Conservation (phyloP, 2,888 invertebrate species). For the Epicampocera succincta region DNA sequence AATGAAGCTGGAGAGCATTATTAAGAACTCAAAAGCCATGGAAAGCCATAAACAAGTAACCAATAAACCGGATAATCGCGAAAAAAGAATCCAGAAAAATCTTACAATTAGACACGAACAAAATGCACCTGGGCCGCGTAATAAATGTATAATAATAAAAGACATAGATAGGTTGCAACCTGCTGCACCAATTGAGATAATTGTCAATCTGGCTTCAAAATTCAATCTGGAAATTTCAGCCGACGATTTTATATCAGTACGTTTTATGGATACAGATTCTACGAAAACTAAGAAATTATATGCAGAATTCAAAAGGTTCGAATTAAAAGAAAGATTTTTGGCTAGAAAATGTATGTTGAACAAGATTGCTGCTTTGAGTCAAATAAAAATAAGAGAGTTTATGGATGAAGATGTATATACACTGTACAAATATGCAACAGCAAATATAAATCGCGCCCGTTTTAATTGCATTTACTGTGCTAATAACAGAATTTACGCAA, state of each 20-base stretch:
- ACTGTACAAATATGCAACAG: background rate
- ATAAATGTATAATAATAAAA: conserved; percentile 19
- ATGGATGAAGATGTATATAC: background rate
- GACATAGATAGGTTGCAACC: background rate
- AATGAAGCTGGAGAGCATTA: conserved; percentile 39
- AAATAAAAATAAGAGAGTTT: background rate
- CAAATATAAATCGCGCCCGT: background rate
- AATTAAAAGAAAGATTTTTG: conserved; percentile 51
- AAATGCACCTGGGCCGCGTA: background rate
- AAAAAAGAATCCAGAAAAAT: background rate
- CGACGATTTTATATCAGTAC: conserved; percentile 34
- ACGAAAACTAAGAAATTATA: conserved; percentile 4
- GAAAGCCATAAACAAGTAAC: background rate
- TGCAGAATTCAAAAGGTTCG: conserved; percentile 46
- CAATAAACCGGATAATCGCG: background rate
- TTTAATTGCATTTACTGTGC: background rate
- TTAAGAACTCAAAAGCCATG: conserved; percentile 12
- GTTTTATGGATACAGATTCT: background rate
- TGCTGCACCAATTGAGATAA: conserved; percentile 10
- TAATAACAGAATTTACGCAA: background rate
- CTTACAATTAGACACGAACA: too few relatives aligned
- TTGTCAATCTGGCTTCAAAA: conserved; percentile 25
- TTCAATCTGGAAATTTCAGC: background rate
- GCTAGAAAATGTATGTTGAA: background rate
- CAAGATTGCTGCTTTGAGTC: too few relatives aligned